These are phyloP conservation scores for Venturia canescens DNA, from an alignment of 1,140 invertebrate genomes.

Conservation along the genomic window DNA sequence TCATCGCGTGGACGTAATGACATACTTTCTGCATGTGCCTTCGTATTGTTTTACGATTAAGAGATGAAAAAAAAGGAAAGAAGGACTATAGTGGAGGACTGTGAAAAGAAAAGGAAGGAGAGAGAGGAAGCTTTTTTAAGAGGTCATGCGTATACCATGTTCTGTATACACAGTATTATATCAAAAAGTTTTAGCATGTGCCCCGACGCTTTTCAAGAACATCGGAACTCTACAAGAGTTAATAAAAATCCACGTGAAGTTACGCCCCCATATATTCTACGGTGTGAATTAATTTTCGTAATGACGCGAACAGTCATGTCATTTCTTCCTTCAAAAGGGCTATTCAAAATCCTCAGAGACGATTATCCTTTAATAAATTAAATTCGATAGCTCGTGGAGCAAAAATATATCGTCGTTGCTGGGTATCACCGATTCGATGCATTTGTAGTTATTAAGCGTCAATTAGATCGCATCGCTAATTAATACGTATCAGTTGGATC, in stretches of 20 bases:
- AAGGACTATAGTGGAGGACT: too few relatives aligned
- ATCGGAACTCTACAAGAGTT: constrained; percentile 33
- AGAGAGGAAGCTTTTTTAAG: constrained; percentile 15
- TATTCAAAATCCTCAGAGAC: background rate
- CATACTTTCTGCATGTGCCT: constrained; percentile 39
- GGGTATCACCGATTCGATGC: background rate
- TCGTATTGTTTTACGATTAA: constrained; percentile 25
- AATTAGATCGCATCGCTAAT: background rate
- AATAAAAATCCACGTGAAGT: constrained; percentile 33
- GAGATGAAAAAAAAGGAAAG: background rate
- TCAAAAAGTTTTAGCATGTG: constrained; percentile 12
- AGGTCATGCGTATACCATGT: background rate
- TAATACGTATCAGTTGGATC: background rate
- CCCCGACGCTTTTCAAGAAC: constrained; percentile 12
- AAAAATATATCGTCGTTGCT: background rate
- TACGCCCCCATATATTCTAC: background rate
- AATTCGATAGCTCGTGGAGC: too few relatives aligned
- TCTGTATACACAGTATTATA: background rate
- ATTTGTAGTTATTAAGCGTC: background rate
- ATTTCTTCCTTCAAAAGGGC: background rate
- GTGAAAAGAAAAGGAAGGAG: background rate
- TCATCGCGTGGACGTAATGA: constrained; percentile 46
- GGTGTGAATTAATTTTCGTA: constrained; percentile 8
- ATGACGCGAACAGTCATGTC: background rate
- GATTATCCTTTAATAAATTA: too few relatives aligned